Evolutionary conservation across 64 coral and sea anemone genomes (phyloP), one percentile per base, ranked within the genome.

Genomic region (Dendrophyllia cribrosa): DNA sequence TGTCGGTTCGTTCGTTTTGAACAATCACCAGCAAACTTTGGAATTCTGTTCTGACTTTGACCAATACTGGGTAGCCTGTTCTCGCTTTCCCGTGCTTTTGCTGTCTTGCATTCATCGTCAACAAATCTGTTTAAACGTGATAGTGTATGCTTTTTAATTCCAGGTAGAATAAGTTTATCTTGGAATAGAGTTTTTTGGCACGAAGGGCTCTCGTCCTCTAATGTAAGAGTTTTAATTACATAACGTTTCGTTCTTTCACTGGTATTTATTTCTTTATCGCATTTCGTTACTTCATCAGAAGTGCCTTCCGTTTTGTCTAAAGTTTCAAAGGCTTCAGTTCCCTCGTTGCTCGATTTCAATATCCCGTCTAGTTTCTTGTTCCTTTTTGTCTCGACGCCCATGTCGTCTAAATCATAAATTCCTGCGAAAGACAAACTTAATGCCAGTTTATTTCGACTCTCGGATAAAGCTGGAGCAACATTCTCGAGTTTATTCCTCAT

Each of bases 331-430:
- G 6, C 4, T 49, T 23, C 44, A 14, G 17, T 46, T 68, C 9
- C 0, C 12, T 51, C 1, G 0, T 50, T 84, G 16, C 6, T 23
- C 4, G 46, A 84, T 66, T 84, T 84, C 4, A 68, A 84, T 66
- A 66, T 67, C 1, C n/a, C 20, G 8, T 84, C 10, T 51, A 43
- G 23, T 45, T 80, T 80, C 4, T 62, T 13, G 1, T 10, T 6
- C 21, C n/a, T 51, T 47, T 51, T 84, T 17, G 5, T 50, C 10
- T 67, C 19, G 43, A 8, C 17, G 59, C 6, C 20, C 80, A 84
- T 84, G 7, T 84, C 80, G 45, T 84, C 62, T 17, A 84, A 51
- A 23, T 84, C 80, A 51, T 84, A 84, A 49, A 84, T 84, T 49
- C 80, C 80, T 25, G 47, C 80, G 22, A 84, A 84, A 7, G 63